Conservation (phyloP, 2,888 invertebrate genomes). For the Papilio demoleus region DNA sequence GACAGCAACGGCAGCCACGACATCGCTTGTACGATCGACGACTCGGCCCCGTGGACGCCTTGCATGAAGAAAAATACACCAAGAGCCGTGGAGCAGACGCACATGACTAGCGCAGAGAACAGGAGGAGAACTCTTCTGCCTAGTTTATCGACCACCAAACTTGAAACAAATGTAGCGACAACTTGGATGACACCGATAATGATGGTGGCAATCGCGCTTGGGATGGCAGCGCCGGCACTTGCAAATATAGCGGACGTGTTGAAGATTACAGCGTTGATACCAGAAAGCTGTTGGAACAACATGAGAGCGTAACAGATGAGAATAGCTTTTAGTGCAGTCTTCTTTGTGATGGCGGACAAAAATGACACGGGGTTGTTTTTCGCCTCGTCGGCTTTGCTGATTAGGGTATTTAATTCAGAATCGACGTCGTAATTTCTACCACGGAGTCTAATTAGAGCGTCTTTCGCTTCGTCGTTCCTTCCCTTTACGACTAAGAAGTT, state of each 20-base stretch:
- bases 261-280: conserved; percentile 93
- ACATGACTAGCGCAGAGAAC: conserved; percentile 88
- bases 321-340: conserved; percentile 86
- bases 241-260: conserved; percentile 90
- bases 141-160: conserved; percentile 90
- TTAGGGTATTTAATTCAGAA: conserved; percentile 85
- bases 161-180: conserved; percentile 88
- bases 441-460: conserved; percentile 88
- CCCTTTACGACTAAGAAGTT: conserved; percentile 87
- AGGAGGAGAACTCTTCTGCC: conserved; percentile 91
- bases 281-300: conserved; percentile 95
- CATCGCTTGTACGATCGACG: conserved; percentile 77
- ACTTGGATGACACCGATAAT: conserved; percentile 94
- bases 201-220: conserved; percentile 86
- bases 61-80: conserved; percentile 87
- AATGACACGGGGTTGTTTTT: conserved; percentile 83
- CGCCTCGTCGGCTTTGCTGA: conserved; percentile 80
- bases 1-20: conserved; percentile 90
- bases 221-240: conserved; percentile 84
- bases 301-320: conserved; percentile 90
- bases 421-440: conserved; percentile 88
- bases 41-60: conserved; percentile 58
- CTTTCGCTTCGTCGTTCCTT: conserved; percentile 85
- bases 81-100: conserved; percentile 86
- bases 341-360: conserved; percentile 82